Evolutionary conservation across 2,797 vertebrate genomes (phyloP), one percentile per base, ranked within the genome.

Genomic region (Eremophila alpestris): DNA sequence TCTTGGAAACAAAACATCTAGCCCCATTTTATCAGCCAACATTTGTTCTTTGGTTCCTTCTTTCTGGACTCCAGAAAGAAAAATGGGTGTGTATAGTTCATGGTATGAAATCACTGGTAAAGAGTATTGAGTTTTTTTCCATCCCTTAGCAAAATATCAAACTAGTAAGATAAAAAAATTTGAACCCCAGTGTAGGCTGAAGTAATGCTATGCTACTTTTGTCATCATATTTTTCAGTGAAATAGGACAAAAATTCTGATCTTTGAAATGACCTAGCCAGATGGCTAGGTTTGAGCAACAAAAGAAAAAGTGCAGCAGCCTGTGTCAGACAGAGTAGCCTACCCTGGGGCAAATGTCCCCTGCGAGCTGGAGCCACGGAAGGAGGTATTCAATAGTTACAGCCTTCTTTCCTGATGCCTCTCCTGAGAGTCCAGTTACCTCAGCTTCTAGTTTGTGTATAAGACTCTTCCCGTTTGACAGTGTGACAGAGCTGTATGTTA

Each of bases 61-160:
- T 79, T 70, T 88, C 52, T 90, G 51, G 60, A 75, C 43, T 93
- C n/a, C 83, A 74, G 48, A 58, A 95, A 84, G 62, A 97, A 97
- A 97, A 95, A 91, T 8, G 29, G 67, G 40, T 83, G 23, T 4
- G 1, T 64, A 49, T 63, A 52, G 32, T 77, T 79, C 8, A 56
- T 67, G 27, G 24, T 46, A 58, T 41, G 51, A 83, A 89, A 91
- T 40, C 21, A 38, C 5, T 40, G 16, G 13, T 38, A 82, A 89
- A 79, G 12, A 45, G 29, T 64, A 60, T 9, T 64, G 29, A 79
- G 54, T 30, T 4, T 19, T 19, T 17, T 58, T 67, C 46, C 38
- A 24, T 52, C 14, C n/a, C 46, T 32, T 58, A 63, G 23, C 22
- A 81, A 90, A 71, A 54, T 75, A 54, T 18, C 15, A 40, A 69